Evolutionary conservation across 2,888 invertebrate genomes (phyloP).

Genomic region (Pristionchus japonicus): DNA sequence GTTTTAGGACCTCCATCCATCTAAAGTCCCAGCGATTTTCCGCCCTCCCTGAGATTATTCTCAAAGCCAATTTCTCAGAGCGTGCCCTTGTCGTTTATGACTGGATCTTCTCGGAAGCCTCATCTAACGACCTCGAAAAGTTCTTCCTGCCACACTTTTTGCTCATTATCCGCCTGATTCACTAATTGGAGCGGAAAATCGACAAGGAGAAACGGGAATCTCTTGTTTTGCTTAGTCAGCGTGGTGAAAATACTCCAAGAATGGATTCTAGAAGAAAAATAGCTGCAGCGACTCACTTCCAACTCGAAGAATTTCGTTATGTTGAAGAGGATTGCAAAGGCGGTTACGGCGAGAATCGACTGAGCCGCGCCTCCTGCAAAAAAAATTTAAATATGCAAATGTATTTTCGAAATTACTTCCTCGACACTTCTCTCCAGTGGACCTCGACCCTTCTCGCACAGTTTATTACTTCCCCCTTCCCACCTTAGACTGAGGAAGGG

Average conservation of each 20-base stretch:
- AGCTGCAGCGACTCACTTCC: slow-evolving; percentile 54
- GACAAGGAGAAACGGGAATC: not conserved
- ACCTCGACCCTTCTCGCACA: too few relatives aligned
- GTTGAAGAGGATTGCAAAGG: slow-evolving; percentile 72
- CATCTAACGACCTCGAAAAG: not conserved
- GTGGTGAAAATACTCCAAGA: not conserved
- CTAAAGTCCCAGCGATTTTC: not conserved
- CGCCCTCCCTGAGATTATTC: not conserved
- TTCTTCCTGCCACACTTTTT: not conserved
- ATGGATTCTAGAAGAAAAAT: not conserved
- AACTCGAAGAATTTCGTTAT: slow-evolving; percentile 73
- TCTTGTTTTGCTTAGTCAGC: not conserved
- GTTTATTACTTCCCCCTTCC: not conserved
- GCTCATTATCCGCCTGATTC: not conserved
- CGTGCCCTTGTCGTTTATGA: not conserved
- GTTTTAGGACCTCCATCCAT: not conserved
- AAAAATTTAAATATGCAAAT: not conserved
- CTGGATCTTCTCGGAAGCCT: not conserved
- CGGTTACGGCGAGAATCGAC: slow-evolving; percentile 69
- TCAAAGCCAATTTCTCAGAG: not conserved
- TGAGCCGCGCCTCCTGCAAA: slow-evolving; percentile 61
- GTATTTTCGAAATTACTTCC: not conserved
- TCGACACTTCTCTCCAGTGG: not conserved
- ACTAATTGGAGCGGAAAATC: not conserved
- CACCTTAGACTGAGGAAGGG: not conserved